A percentile compares a stretch with the other conserved stretches of the same genome.
Evolutionary conservation across 2,888 invertebrate genomes (phyloP).

Genomic region (Apantesis nais): DNA sequence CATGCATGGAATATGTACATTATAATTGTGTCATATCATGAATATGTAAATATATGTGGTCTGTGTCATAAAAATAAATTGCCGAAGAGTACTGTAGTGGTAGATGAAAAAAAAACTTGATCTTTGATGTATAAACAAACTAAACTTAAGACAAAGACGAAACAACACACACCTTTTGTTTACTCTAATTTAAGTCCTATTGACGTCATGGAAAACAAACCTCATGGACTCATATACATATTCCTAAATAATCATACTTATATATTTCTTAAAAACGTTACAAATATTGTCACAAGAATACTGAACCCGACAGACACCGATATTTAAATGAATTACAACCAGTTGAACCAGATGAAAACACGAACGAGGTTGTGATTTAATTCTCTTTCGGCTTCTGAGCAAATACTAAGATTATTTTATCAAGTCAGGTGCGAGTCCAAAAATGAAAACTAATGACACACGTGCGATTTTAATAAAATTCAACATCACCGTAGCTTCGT

Average conservation of each 20-base stretch:
- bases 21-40: slow-evolving; percentile 1
- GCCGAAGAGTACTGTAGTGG: not conserved
- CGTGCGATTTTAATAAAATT: not conserved
- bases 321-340: too few species aligned
- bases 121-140: not conserved
- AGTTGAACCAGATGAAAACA: too few species aligned
- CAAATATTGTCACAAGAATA: too few species aligned
- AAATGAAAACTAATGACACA: not conserved
- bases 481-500: not conserved
- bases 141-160: not conserved
- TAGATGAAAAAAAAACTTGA: not conserved
- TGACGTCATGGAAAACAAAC: too few species aligned
- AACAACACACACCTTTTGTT: accelerated
- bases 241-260: too few species aligned
- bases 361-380: not conserved
- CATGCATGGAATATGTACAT: not conserved
- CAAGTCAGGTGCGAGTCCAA: not conserved
- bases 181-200: too few species aligned
- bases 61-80: not conserved
- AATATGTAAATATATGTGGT: not conserved
- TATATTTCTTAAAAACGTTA: too few species aligned
- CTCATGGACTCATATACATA: not conserved
- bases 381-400: not conserved
- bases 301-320: too few species aligned
- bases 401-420: not conserved